phyloP scores from a whole-genome alignment of 2,113 vertebrate species.

The Camelus bactrianus region DNA sequence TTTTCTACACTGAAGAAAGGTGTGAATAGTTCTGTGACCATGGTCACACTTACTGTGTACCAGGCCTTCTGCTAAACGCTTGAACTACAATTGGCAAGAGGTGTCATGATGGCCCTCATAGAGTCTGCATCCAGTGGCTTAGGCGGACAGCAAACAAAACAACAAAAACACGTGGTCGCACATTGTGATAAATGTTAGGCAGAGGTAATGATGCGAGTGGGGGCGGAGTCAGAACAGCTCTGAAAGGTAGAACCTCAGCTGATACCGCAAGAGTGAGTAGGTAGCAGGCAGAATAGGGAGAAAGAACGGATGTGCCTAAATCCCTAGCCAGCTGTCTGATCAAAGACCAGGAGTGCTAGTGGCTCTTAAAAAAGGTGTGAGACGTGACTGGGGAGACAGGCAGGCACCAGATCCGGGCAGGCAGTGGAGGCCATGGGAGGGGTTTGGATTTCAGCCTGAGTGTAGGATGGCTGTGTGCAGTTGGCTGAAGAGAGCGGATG shows the following conservation, averaged over 20 bases:
- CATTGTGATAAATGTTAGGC: background rate
- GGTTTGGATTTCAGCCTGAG: background rate
- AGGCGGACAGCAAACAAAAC: background rate
- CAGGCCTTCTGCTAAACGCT: background rate
- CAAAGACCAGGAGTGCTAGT: background rate
- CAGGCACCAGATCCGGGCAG: background rate
- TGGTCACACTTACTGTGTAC: background rate
- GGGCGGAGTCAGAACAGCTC: background rate
- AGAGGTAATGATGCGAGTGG: background rate
- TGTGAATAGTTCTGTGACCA: background rate
- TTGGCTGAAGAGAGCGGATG: background rate
- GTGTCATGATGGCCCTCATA: background rate
- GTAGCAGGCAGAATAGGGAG: background rate
- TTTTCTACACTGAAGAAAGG: background rate
- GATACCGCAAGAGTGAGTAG: background rate
- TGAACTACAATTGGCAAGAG: background rate
- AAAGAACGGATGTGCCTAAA: background rate
- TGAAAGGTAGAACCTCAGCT: background rate
- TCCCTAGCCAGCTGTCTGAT: background rate
- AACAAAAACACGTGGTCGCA: background rate
- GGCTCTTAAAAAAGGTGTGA: background rate
- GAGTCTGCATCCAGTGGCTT: background rate
- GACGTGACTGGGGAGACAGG: background rate
- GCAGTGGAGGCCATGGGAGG: background rate
- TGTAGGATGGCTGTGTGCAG: background rate